Evolutionary conservation across 2,888 invertebrate genomes (phyloP).

Genomic region (Uropetala carovei): DNA sequence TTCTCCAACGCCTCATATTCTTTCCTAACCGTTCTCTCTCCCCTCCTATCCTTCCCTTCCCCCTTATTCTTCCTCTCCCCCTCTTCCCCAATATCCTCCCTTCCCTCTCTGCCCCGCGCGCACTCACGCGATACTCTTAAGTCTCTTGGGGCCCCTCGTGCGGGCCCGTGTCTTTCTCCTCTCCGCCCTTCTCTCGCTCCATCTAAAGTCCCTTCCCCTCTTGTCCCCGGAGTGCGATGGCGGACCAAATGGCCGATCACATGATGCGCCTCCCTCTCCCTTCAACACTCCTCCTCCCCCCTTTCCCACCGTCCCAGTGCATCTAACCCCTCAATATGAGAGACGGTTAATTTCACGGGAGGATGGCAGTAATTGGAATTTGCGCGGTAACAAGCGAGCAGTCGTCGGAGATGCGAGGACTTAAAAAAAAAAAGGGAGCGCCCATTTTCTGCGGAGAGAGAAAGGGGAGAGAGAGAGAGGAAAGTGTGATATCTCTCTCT

Average conservation of each 20-base stretch:
- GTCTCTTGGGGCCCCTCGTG: background rate
- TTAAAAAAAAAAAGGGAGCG: background rate
- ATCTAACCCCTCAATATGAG: slow-evolving; percentile 1
- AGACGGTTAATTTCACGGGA: slow-evolving; percentile 18
- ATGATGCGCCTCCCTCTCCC: background rate
- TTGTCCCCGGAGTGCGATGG: background rate
- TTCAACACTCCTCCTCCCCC: background rate
- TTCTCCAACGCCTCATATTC: background rate
- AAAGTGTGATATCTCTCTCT: background rate
- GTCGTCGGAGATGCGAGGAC: background rate
- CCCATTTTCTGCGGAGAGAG: too few species aligned
- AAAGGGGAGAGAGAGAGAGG: too few species aligned
- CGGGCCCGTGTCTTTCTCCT: too few species aligned
- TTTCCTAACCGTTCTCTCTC: background rate
- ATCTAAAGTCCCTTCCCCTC: background rate
- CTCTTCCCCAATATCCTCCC: background rate
- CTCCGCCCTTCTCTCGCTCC: background rate
- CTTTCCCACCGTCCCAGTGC: background rate
- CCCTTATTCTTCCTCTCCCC: background rate
- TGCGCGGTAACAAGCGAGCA: slow-evolving; percentile 12
- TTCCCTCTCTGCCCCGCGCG: background rate
- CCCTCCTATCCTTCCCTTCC: background rate
- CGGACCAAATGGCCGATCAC: background rate
- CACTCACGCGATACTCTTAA: background rate
- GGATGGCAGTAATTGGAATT: slow-evolving; percentile 17